Evolutionary conservation across 2,113 vertebrate species (phyloP).

Genomic region (Cairina moschata): DNA sequence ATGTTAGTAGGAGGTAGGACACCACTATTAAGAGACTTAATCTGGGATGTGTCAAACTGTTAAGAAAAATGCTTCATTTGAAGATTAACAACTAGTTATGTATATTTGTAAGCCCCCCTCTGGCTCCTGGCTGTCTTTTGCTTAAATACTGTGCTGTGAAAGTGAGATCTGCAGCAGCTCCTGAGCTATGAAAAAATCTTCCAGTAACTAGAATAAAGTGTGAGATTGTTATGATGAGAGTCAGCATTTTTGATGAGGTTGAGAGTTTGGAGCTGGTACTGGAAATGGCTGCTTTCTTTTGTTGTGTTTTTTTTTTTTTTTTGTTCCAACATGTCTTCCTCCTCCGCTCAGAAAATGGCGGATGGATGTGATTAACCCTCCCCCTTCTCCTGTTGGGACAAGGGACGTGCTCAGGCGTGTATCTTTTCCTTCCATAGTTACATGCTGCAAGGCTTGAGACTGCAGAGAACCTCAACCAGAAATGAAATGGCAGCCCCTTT

Average conservation of each 20-base stretch:
- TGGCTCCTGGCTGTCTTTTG: accelerated
- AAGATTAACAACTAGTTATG: neutral
- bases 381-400: slow-evolving; percentile 65
- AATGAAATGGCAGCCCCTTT: slow-evolving; percentile 56
- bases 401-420: slow-evolving; percentile 45
- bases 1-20: neutral
- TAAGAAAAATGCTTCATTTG: neutral
- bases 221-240: neutral
- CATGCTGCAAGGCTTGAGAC: slow-evolving; percentile 29
- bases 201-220: neutral
- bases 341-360: slow-evolving; percentile 96
- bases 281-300: slow-evolving; percentile 99
- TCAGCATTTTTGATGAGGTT: neutral
- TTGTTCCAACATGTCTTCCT: slow-evolving; percentile 97
- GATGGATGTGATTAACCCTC: slow-evolving; percentile 84
- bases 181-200: neutral
- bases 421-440: slow-evolving; percentile 52
- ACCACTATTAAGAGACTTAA: accelerated
- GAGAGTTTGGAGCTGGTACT: slow-evolving; percentile 56
- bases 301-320: slow-evolving; percentile 90
- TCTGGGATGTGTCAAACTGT: neutral
- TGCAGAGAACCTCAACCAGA: neutral
- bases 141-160: neutral
- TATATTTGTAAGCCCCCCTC: neutral
- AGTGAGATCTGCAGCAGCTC: neutral